Evolutionary conservation across 2,797 vertebrate species (phyloP), one percentile per base, ranked within the genome.

Genomic region (Buceros bicornis): DNA sequence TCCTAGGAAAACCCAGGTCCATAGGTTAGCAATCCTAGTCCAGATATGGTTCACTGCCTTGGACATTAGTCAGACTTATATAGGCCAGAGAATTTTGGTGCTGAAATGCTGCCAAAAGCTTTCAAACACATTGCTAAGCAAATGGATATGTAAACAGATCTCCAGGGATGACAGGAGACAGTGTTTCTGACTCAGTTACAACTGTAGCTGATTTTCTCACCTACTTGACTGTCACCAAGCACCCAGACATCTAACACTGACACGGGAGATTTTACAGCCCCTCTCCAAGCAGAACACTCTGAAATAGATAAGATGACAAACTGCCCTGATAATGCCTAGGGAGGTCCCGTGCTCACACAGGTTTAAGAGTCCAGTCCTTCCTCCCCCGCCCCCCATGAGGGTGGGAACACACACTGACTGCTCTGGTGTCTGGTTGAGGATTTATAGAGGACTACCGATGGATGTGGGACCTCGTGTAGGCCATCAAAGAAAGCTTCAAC

Each of bases 101-200:
- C 69, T 14, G 37, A 90, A 92, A 95, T 31, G 83, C 31, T 53
- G 56, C 69, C 57, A 31, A 94, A 31, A 64, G 81, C 69, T 92
- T 93, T 83, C 69, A 87, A 81, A 80, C 17, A 57, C 50, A 72
- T 16, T 81, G 72, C 87, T 93, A 91, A 92, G 86, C 37, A 92
- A 97, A 95, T 56, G 51, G 79, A 51, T 83, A 74, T 2, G n/a
- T 86, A 95, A 94, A 94, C 69, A 90, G 42, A 71, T 54, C 83
- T 90, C 81, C 18, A 29, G 69, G 67, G 81, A 92, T 58, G 71
- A 95, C 71, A 90, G 20, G 71, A 95, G 67, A 89, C 47, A 78
- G 50, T 56, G 74, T 48, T 72, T 92, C 94, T 92, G 81, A 90
- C 81, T 85, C 74, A 83, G 40, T 71, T 51, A 78, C 22, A 77